A percentile compares a stretch with the other conserved stretches of the same genome.
Conservation (phyloP, 1,140 invertebrate genomes). For the Drosophila lacteicornis region DNA sequence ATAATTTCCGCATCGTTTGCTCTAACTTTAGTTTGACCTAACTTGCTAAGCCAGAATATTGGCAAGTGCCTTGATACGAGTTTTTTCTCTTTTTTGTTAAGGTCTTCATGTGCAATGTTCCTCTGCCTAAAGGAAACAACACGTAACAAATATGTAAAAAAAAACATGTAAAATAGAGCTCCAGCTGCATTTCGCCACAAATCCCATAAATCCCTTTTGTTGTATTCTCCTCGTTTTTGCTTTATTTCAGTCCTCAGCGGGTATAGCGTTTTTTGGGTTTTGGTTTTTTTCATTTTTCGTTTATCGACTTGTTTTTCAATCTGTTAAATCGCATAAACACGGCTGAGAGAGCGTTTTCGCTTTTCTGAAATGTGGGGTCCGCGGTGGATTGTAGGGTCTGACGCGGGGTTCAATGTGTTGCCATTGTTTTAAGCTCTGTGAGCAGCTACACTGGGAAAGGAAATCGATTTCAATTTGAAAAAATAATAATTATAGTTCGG, state of each 20-base stretch:
- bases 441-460: background rate
- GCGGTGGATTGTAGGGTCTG: background rate
- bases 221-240: conserved; percentile 4
- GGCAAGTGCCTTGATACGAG: too few relatives aligned
- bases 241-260: background rate
- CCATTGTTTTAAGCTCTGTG: conserved; percentile 26
- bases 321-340: conserved; percentile 56
- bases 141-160: conserved; percentile 1
- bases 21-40: too few relatives aligned
- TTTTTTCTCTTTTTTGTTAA: background rate
- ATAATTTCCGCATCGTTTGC: background rate
- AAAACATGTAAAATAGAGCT: conserved; percentile 10
- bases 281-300: conserved; percentile 19
- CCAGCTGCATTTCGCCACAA: conserved; percentile 25
- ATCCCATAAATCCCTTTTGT: conserved; percentile 28
- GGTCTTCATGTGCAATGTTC: background rate
- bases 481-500: too few relatives aligned
- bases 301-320: conserved; percentile 62
- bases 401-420: background rate
- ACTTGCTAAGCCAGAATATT: background rate
- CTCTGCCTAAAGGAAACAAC: background rate
- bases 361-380: background rate
- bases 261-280: conserved; percentile 4
- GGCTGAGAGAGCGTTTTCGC: conserved; percentile 20
- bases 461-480: too few relatives aligned